Evolutionary conservation across 2,113 vertebrate genomes (phyloP).

Genomic region (Psilopsiagon aymara): DNA sequence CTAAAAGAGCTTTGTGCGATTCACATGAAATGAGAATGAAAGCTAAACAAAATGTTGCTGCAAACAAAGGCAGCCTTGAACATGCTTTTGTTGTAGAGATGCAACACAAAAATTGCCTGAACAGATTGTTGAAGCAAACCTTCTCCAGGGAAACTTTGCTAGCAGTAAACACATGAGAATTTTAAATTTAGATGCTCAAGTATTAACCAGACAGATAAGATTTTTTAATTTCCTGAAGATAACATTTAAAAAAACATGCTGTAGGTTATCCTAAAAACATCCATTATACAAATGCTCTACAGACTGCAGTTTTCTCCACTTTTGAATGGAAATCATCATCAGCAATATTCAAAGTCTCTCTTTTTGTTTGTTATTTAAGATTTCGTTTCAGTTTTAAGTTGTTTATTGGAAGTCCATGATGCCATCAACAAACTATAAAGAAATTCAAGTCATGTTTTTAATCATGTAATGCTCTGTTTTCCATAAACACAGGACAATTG

Average conservation of each 20-base stretch:
- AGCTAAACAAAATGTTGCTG: neutral
- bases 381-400: neutral
- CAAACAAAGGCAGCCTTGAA: conserved; percentile 13
- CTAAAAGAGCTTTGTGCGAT: neutral
- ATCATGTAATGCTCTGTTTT: neutral
- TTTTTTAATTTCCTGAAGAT: neutral
- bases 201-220: neutral
- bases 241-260: neutral
- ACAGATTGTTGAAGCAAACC: neutral
- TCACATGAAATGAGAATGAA: neutral
- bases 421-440: neutral
- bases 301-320: neutral
- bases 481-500: neutral
- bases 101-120: neutral
- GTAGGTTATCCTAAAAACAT: neutral
- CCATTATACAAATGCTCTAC: neutral
- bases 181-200: neutral
- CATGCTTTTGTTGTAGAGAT: neutral
- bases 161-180: neutral
- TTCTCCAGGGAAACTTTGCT: neutral
- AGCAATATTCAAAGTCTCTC: neutral
- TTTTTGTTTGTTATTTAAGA: neutral
- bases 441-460: neutral
- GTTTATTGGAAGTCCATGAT: neutral
- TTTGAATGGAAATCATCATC: neutral